phyloP scores from a whole-genome alignment of 2,113 vertebrate species.

The Myrmecophaga tridactyla region DNA sequence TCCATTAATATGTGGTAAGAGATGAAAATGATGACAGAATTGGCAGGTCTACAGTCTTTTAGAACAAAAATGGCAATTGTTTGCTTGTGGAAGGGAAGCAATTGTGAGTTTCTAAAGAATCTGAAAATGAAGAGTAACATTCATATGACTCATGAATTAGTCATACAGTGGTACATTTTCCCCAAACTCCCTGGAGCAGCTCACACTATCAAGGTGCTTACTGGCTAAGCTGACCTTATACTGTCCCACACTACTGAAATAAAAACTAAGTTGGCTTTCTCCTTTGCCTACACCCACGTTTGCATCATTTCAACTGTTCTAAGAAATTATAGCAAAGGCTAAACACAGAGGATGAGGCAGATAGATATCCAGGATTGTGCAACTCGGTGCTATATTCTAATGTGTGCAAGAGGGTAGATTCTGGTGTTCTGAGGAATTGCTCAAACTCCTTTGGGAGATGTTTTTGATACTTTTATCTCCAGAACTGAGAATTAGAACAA shows the following conservation, averaged over 20 bases:
- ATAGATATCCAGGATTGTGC: fast-evolving
- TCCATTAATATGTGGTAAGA: neutral
- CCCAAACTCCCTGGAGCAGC: neutral
- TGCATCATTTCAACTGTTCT: fast-evolving
- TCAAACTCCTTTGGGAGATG: neutral
- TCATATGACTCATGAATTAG: neutral
- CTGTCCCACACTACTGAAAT: fast-evolving
- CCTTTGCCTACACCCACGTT: fast-evolving
- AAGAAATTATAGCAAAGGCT: neutral
- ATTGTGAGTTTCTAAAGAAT: constrained; percentile 15
- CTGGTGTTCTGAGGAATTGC: neutral
- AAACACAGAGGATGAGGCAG: no score
- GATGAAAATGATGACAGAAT: neutral
- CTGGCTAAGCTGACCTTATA: fast-evolving
- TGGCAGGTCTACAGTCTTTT: neutral
- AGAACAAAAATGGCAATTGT: constrained; percentile 42
- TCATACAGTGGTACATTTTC: neutral
- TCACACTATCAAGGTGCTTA: neutral
- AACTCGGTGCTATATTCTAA: fast-evolving
- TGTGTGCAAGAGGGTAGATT: no score
- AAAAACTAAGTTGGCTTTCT: neutral
- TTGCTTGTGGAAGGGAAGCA: constrained; percentile 4
- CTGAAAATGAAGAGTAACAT: constrained; percentile 32
- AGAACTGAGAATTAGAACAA: neutral
- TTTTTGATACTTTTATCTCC: neutral